These are phyloP conservation scores for Phylloscopus trochiloides DNA, from an alignment of 2,113 vertebrate species.

Conservation along the genomic window DNA sequence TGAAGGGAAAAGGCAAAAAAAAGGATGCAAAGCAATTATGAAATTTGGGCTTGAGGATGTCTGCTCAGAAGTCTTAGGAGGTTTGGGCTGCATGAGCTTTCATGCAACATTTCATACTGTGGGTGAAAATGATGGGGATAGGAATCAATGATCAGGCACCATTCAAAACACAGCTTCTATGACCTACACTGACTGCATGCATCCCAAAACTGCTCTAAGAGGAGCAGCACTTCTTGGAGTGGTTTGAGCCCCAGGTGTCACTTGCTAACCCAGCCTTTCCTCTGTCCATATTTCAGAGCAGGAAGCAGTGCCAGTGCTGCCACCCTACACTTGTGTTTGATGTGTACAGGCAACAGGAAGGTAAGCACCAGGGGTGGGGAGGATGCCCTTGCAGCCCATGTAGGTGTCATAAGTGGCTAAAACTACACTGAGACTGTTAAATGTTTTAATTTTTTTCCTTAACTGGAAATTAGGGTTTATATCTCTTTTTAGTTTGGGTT, in stretches of 20 bases:
- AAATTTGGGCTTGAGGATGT: not conserved
- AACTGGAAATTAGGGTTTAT: not conserved
- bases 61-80: not conserved
- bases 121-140: not conserved
- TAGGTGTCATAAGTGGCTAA: not conserved
- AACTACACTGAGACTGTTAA: not conserved
- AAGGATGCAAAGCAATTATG: not conserved
- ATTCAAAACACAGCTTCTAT: not conserved
- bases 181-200: fast-evolving
- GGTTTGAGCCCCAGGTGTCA: not conserved
- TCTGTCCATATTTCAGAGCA: constrained; percentile 1
- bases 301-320: not conserved
- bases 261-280: not conserved
- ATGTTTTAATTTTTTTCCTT: not conserved
- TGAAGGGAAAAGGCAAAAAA: not conserved
- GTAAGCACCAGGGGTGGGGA: not conserved
- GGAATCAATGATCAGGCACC: not conserved
- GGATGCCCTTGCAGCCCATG: not conserved
- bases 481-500: not conserved
- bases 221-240: not conserved
- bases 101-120: not conserved
- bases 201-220: not conserved
- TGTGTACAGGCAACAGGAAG: not conserved
- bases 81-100: not conserved
- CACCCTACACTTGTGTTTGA: not conserved